Base-by-base conservation (phyloP, 2,797 vertebrate genomes). In the Hydrolagus colliei region DNA sequence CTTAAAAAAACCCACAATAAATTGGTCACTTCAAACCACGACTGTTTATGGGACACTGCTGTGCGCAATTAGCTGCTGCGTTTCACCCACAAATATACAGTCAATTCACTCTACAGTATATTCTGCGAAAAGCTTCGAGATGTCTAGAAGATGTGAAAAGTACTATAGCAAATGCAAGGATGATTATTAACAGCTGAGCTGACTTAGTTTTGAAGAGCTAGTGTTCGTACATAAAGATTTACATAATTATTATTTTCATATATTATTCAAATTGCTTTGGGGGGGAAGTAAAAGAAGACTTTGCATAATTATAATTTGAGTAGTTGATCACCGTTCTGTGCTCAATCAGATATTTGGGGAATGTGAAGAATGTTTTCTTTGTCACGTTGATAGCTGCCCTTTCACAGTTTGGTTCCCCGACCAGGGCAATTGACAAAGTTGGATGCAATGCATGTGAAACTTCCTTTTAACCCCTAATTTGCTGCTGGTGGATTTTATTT, bases 341-440 rank as follows among this genome's bases (percentile, higher is more conserved):
- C 68, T 59, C 16, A 52, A 77, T 77, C n/a, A 61, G 75, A 77
- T 77, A 77, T 4, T 32, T 65, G 14, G 3, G 12, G 41, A 20
- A 27, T 11, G 27, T 82, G 78, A 80, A 67, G 35, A 32, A 35
- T 16, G 11, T 32, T 68, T 32, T 35, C 27, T 35, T 16, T 65
- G 59, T 20, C 27, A 65, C 41, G 6, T 52, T 27, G 62, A 27
- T n/a, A 63, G 16, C 7, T 13, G 65, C 13, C 22, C 32, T 80
- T 27, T 82, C 32, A 82, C 63, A 20, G 67, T 82, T 82, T 82
- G 13, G 41, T 79, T 79, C 75, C 20, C 20, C 59, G 18, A n/a
- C 52, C 61, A 77, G 18, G 41, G 20, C 75, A 65, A 52, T 0
- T 52, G 41, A 52, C 41, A 52, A 52, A 52, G 78, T 27, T 61